Evolutionary conservation across 1,140 invertebrate species (phyloP).

Genomic region (Coptotermes formosanus): DNA sequence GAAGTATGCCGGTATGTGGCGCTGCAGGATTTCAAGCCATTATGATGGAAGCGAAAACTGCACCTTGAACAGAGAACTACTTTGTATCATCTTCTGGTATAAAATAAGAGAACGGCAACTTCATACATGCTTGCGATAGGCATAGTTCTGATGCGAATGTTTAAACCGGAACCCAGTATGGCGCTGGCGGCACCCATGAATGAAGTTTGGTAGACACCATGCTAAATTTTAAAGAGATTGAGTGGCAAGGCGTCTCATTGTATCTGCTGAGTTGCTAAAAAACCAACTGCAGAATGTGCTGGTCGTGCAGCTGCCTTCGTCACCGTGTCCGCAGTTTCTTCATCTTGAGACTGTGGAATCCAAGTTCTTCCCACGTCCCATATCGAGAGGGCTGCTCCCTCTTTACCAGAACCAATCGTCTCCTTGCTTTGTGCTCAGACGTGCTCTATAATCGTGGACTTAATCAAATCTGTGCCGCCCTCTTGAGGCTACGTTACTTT

Average conservation of each 20-base stretch:
- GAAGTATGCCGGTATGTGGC: too few relatives aligned
- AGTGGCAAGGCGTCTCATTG: slow-evolving; percentile 13
- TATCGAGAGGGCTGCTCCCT: neutral
- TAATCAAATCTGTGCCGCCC: neutral
- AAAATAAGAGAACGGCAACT: too few relatives aligned
- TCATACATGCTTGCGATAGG: too few relatives aligned
- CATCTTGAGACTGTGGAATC: neutral
- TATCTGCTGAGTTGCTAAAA: slow-evolving; percentile 2
- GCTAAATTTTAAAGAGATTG: slow-evolving; percentile 13
- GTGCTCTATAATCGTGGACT: slow-evolving; percentile 6
- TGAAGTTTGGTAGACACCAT: neutral
- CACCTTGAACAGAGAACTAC: too few relatives aligned
- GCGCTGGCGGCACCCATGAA: neutral
- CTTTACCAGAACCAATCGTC: slow-evolving; percentile 5
- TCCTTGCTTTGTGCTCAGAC: neutral
- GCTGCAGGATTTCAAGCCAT: too few relatives aligned
- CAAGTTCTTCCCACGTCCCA: neutral
- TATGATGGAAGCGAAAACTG: too few relatives aligned
- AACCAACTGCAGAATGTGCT: neutral
- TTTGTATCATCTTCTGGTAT: too few relatives aligned
- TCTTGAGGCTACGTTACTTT: neutral
- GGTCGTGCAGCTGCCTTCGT: neutral
- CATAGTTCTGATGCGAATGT: too few relatives aligned
- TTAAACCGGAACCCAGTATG: too few relatives aligned
- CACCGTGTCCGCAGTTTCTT: neutral